Evolutionary conservation across 2,888 invertebrate genomes (phyloP), one percentile per base, ranked within the genome.

Genomic region (Troides oblongomaculatus): DNA sequence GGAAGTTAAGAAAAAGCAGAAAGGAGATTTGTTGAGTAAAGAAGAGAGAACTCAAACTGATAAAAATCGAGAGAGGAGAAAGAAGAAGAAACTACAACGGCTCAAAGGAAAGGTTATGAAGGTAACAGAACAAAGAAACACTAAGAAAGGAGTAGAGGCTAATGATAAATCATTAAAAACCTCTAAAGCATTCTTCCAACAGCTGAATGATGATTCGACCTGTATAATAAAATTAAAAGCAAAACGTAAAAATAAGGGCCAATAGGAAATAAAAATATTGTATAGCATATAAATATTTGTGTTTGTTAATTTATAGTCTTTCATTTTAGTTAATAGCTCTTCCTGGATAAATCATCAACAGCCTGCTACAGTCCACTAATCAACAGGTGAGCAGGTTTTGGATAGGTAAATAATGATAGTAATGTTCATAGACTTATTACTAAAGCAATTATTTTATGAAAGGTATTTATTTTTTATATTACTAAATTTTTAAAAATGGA

Each of bases 41-140:
- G 94, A 95, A 17, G 99, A 99, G 88, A 94, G 97, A 72, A 95
- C 96, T 0, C 93, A 94, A 67, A 97, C 98, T 0, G 99, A 99
- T 81, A 97, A 95, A 86, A 97, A 98, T 75, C 94, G 98, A 64
- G 97, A 97, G 76, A 93, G 98, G 70, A 94, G 99, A 76, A 95
- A 95, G 84, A 98, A 97, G 92, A 99, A 99, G 87, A 91, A 94
- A 63, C 94, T 95, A 72, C 97, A 98, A 81, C 88, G 93, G 76
- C 87, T 93, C 73, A 89, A 92, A 79, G 89, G 93, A 18, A 78
- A 86, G 66, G 79, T 87, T 74, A 79, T 75, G 79, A 89, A 89
- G 86, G 89, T 91, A 78, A 90, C 82, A 68, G 83, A 93, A 82
- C 79, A 94, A 86, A 77, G 94, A 86, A 79, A 92, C 90, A 78